phyloP scores from a whole-genome alignment of 2,797 vertebrate genomes.

The Amniataba percoides region DNA sequence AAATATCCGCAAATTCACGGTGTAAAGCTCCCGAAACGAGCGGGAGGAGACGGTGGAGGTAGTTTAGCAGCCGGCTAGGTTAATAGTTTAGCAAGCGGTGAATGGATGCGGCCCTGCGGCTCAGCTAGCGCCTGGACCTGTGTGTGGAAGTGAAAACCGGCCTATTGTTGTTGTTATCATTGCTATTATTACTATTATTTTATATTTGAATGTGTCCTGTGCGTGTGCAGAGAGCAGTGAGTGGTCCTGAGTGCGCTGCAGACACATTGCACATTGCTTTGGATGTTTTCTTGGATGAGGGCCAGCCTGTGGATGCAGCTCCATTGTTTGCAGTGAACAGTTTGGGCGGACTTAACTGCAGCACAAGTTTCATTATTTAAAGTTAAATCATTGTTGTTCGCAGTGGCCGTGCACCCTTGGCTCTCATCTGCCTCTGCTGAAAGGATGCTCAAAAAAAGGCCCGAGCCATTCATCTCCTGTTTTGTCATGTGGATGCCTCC shows the following conservation, averaged over 20 bases:
- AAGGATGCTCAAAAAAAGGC: neutral
- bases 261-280: conserved; percentile 41
- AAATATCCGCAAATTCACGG: conserved; percentile 8
- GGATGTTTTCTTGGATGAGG: conserved; percentile 51
- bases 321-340: conserved; percentile 69
- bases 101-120: conserved; percentile 69
- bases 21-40: neutral
- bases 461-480: conserved; percentile 6
- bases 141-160: neutral
- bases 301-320: conserved; percentile 58
- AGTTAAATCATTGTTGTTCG: conserved; percentile 17
- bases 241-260: neutral
- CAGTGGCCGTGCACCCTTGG: neutral
- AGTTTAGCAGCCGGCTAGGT: conserved; percentile 62
- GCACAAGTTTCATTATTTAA: conserved; percentile 32
- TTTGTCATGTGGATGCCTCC: conserved; percentile 13
- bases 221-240: neutral
- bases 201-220: neutral
- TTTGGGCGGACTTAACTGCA: conserved; percentile 62
- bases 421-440: neutral
- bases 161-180: neutral
- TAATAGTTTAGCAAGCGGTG: conserved; percentile 69
- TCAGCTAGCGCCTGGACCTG: conserved; percentile 27
- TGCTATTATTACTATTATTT: too few species aligned
- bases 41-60: neutral